These are phyloP conservation scores for Leptinotarsa haldemani DNA, from an alignment of 2,888 invertebrate species.

Conservation along the genomic window DNA sequence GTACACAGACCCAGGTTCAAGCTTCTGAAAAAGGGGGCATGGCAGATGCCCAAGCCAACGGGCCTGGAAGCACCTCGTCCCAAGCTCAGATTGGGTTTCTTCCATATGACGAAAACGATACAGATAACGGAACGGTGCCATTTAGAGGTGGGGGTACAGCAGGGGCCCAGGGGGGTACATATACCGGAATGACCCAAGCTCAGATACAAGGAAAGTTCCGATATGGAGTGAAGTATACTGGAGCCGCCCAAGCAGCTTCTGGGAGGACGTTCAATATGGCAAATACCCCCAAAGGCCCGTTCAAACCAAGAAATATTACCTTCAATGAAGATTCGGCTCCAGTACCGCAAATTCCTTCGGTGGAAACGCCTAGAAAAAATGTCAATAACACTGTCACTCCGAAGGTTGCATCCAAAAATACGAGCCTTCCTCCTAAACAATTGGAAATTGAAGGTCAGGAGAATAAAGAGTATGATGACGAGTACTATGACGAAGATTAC, in stretches of 20 bases:
- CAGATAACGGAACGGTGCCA: constrained; percentile 68
- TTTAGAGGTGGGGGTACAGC: constrained; percentile 83
- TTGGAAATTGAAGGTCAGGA: constrained; percentile 47
- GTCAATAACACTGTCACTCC: not conserved
- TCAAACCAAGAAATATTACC: constrained; percentile 50
- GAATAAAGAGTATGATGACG: constrained; percentile 59
- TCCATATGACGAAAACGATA: constrained; percentile 75
- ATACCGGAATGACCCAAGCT: constrained; percentile 83
- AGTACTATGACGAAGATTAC: constrained; percentile 74
- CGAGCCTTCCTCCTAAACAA: constrained; percentile 14
- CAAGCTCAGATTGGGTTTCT: constrained; percentile 91
- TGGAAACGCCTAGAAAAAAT: constrained; percentile 15
- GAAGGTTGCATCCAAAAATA: not conserved
- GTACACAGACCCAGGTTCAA: constrained; percentile 83
- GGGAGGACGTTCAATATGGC: constrained; percentile 68
- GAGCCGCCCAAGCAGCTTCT: constrained; percentile 86
- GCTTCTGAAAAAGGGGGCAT: constrained; percentile 85
- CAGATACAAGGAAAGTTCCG: constrained; percentile 81
- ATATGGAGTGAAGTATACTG: constrained; percentile 64
- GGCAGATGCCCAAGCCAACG: constrained; percentile 87
- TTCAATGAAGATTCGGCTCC: constrained; percentile 26
- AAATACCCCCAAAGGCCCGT: constrained; percentile 50
- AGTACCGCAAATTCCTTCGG: constrained; percentile 19
- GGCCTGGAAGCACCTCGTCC: constrained; percentile 86
- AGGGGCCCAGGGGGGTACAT: constrained; percentile 80